Conservation (phyloP, 2,888 invertebrate genomes). For the Dasypolia templi region DNA sequence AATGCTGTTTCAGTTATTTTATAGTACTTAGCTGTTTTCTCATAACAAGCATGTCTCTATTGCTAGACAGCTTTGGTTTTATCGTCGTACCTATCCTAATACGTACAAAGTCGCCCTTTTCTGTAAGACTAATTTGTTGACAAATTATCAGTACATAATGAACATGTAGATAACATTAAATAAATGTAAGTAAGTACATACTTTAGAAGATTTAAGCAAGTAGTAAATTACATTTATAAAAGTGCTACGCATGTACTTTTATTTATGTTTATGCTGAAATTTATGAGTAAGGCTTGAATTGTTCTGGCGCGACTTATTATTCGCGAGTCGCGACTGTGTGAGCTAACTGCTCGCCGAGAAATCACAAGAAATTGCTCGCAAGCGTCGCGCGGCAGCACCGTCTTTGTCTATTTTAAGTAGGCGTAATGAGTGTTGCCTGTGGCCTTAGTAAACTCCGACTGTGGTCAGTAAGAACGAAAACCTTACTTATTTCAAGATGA, state of each 20-base stretch:
- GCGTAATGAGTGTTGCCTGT: slow-evolving; percentile 1
- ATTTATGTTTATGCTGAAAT: neutral
- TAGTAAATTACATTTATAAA: neutral
- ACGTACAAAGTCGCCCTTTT: neutral
- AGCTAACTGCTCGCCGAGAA: slow-evolving; percentile 2
- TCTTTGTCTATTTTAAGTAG: neutral
- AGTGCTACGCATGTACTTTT: neutral
- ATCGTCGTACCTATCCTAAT: neutral
- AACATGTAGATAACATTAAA: neutral
- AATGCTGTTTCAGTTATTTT: neutral
- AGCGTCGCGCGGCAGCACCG: slow-evolving; percentile 6
- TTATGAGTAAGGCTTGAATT: neutral
- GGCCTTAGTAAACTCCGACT: neutral
- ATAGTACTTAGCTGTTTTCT: neutral
- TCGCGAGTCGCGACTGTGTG: neutral
- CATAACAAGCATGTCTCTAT: no score
- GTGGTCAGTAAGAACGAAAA: neutral
- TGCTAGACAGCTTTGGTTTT: neutral
- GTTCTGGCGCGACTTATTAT: no score
- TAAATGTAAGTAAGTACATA: neutral
- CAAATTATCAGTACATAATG: neutral
- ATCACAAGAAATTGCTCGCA: neutral
- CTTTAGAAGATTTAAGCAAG: neutral
- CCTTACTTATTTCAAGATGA: neutral
- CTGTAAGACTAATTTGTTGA: neutral